phyloP scores from a whole-genome alignment of 1,140 invertebrate species.

The Tyrophagus putrescentiae region DNA sequence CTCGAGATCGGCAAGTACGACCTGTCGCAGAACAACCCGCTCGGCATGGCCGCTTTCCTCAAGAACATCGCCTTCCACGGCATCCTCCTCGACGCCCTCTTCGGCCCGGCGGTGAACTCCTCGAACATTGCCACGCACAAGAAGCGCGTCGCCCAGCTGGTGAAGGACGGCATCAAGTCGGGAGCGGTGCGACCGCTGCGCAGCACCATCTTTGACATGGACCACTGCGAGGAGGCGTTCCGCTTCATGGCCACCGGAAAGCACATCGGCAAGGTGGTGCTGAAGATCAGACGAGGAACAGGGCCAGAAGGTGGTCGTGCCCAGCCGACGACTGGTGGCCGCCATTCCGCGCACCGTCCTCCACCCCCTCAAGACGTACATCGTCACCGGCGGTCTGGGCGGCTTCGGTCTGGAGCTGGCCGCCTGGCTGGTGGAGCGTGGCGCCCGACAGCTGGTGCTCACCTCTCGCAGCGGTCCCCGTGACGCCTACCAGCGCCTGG shows the following conservation, averaged over 20 bases:
- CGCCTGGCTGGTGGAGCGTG: slow-evolving; percentile 71
- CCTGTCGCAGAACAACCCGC: slow-evolving; percentile 67
- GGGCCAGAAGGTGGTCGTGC: slow-evolving; percentile 26
- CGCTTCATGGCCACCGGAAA: slow-evolving; percentile 86
- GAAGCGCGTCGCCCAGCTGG: slow-evolving; percentile 38
- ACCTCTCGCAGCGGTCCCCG: slow-evolving; percentile 71
- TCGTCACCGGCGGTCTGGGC: slow-evolving; percentile 74
- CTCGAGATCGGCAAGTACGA: slow-evolving; percentile 95
- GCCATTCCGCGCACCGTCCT: slow-evolving; percentile 64
- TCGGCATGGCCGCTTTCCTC: slow-evolving; percentile 89
- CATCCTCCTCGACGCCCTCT: slow-evolving; percentile 81
- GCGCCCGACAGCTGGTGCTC: slow-evolving; percentile 64
- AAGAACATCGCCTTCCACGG: slow-evolving; percentile 94
- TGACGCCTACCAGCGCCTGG: slow-evolving; percentile 59
- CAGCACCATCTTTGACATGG: slow-evolving; percentile 58
- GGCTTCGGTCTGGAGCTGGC: slow-evolving; percentile 85
- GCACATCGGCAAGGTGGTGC: slow-evolving; percentile 82
- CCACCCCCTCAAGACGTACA: slow-evolving; percentile 68
- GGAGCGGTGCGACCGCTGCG: slow-evolving; percentile 73
- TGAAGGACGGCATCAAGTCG: slow-evolving; percentile 61
- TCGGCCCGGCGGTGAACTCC: slow-evolving; percentile 46
- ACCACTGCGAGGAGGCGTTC: slow-evolving; percentile 83
- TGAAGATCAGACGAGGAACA: slow-evolving; percentile 36
- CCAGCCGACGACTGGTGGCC: slow-evolving; percentile 29
- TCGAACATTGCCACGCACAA: slow-evolving; percentile 18